phyloP scores from a whole-genome alignment of 2,888 invertebrate genomes.

The Thelaira solivaga region DNA sequence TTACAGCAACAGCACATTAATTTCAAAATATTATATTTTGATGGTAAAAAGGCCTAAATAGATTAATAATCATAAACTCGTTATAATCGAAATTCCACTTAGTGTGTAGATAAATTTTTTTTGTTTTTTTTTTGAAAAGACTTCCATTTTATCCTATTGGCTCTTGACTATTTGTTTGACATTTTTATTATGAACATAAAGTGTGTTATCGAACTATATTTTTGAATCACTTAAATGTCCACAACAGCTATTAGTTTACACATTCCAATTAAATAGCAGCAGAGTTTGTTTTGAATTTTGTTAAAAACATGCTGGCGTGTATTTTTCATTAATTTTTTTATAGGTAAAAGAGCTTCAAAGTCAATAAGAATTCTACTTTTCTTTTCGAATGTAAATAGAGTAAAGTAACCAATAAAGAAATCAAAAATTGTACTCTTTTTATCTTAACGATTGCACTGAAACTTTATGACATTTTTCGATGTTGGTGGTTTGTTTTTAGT shows the following conservation, averaged over 20 bases:
- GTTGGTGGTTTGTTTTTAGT: slow-evolving; percentile 39
- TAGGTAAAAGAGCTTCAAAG: too few relatives aligned
- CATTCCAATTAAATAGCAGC: neutral
- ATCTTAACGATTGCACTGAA: slow-evolving; percentile 39
- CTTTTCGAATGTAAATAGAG: neutral
- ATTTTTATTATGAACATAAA: slow-evolving; percentile 1
- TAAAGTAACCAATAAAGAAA: slow-evolving; percentile 35
- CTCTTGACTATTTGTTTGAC: too few relatives aligned
- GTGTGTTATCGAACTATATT: neutral
- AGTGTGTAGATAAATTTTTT: neutral
- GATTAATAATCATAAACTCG: neutral
- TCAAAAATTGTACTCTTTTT: slow-evolving; percentile 34
- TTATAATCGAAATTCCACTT: slow-evolving; percentile 9
- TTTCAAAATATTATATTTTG: too few relatives aligned
- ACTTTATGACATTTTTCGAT: slow-evolving; percentile 42
- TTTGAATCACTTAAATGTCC: neutral
- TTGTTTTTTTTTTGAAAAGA: too few relatives aligned
- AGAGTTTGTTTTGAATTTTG: too few relatives aligned
- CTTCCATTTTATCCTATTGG: too few relatives aligned
- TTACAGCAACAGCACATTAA: too few relatives aligned
- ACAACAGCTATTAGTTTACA: slow-evolving; percentile 11
- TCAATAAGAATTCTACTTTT: neutral
- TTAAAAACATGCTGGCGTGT: slow-evolving; percentile 11
- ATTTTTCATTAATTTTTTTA: too few relatives aligned
- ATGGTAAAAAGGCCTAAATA: neutral